Conservation (phyloP, 2,113 vertebrate genomes). For the Lepus timidus region DNA sequence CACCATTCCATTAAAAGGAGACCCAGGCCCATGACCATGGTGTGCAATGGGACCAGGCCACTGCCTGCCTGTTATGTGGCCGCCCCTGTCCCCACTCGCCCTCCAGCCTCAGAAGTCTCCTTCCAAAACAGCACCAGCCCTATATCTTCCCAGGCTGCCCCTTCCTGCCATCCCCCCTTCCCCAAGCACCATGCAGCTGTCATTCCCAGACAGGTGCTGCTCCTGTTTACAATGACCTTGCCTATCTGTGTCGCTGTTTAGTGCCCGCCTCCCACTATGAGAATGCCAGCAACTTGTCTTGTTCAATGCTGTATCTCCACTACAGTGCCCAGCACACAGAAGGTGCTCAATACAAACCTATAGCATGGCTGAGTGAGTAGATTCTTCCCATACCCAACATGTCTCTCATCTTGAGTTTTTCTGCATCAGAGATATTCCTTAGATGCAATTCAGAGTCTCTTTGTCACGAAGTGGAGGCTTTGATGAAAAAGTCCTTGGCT, state of each 20-base stretch:
- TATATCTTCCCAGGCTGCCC: not conserved
- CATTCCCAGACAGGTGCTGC: not conserved
- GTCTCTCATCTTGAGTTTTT: not conserved
- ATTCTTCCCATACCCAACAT: not conserved
- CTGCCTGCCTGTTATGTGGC: too few species aligned
- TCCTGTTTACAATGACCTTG: not conserved
- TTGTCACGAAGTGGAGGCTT: constrained; percentile 31
- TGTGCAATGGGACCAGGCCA: too few species aligned
- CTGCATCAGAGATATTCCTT: not conserved
- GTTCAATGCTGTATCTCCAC: not conserved
- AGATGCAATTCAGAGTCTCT: not conserved
- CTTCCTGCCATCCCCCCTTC: not conserved
- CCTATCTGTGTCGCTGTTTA: not conserved
- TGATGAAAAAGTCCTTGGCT: not conserved
- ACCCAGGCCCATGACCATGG: not conserved
- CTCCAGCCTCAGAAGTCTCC: not conserved
- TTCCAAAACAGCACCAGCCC: not conserved
- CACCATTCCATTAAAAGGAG: constrained; percentile 4
- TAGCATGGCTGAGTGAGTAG: not conserved
- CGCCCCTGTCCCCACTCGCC: not conserved
- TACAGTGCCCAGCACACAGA: not conserved
- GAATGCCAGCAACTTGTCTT: not conserved
- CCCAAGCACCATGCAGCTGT: rapidly evolving
- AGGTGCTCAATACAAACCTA: not conserved
- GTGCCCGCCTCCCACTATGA: not conserved